phyloP scores from a whole-genome alignment of 2,888 invertebrate species.

The Drosophila barbarae region DNA sequence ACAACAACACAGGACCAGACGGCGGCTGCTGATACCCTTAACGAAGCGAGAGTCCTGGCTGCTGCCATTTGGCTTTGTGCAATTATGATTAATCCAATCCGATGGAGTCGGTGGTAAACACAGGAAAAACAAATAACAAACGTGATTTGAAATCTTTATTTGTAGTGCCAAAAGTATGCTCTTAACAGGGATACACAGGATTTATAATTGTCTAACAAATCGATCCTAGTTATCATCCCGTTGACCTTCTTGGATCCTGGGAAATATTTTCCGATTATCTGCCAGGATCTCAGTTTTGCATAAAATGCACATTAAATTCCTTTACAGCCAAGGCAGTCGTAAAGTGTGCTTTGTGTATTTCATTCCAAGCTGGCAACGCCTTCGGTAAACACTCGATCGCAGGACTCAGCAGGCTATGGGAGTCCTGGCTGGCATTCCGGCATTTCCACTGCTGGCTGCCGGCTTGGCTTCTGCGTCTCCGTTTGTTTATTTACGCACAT shows the following conservation, averaged over 20 bases:
- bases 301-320: slow-evolving; percentile 54
- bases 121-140: neutral
- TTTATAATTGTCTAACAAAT: neutral
- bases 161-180: neutral
- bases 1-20: slow-evolving; percentile 37
- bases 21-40: slow-evolving; percentile 32
- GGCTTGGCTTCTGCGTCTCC: slow-evolving; percentile 43
- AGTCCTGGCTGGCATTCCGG: slow-evolving; percentile 32
- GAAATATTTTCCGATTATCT: neutral
- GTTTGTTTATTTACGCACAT: slow-evolving; percentile 72
- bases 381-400: slow-evolving; percentile 57
- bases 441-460: slow-evolving; percentile 31
- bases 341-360: slow-evolving; percentile 59
- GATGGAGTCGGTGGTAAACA: neutral
- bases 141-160: neutral
- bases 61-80: slow-evolving; percentile 60
- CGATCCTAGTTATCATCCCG: neutral
- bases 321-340: slow-evolving; percentile 28
- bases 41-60: slow-evolving; percentile 50
- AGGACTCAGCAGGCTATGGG: slow-evolving; percentile 38
- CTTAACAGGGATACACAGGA: neutral
- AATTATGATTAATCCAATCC: slow-evolving; percentile 50
- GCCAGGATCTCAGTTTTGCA: slow-evolving; percentile 37
- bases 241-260: slow-evolving; percentile 11
- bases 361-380: slow-evolving; percentile 58